These are phyloP conservation scores for Cyclina sinensis DNA, from an alignment of 1,140 invertebrate species.

Conservation along the genomic window DNA sequence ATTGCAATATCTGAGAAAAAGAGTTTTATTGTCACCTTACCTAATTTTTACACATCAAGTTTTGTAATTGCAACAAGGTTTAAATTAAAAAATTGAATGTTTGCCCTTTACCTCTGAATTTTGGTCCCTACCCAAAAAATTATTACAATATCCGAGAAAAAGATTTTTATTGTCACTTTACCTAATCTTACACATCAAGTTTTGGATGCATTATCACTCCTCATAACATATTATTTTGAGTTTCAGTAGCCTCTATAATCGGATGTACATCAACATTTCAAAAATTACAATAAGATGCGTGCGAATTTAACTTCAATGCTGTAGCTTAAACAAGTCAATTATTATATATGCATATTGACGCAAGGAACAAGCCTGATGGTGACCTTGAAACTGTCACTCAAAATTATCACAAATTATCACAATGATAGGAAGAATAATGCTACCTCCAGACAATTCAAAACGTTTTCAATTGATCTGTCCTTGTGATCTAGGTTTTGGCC, in stretches of 20 bases:
- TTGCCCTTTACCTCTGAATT: constrained; percentile 6
- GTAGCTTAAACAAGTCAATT: constrained; percentile 18
- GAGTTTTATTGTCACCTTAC: no score
- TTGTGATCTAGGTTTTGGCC: background rate
- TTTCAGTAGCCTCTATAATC: constrained; percentile 3
- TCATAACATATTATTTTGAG: background rate
- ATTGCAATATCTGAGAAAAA: no score
- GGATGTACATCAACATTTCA: constrained; percentile 19
- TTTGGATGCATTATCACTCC: background rate
- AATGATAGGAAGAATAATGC: constrained; percentile 14
- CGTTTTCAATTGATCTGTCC: constrained; percentile 3
- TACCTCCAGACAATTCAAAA: constrained; percentile 15
- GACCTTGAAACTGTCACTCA: background rate
- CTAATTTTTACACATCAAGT: no score
- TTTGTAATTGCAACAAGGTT: constrained; percentile 20
- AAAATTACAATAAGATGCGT: constrained; percentile 11
- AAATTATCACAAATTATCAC: constrained; percentile 11
- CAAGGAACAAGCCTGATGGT: constrained; percentile 4
- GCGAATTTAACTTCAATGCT: background rate
- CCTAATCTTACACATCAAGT: constrained; percentile 16
- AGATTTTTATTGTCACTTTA: background rate
- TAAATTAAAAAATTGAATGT: background rate
- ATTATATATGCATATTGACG: constrained; percentile 11
- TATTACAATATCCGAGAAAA: background rate
- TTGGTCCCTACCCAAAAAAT: constrained; percentile 6